Conservation (phyloP, 1,140 invertebrate genomes). For the Venustaconcha ellipsiformis region DNA sequence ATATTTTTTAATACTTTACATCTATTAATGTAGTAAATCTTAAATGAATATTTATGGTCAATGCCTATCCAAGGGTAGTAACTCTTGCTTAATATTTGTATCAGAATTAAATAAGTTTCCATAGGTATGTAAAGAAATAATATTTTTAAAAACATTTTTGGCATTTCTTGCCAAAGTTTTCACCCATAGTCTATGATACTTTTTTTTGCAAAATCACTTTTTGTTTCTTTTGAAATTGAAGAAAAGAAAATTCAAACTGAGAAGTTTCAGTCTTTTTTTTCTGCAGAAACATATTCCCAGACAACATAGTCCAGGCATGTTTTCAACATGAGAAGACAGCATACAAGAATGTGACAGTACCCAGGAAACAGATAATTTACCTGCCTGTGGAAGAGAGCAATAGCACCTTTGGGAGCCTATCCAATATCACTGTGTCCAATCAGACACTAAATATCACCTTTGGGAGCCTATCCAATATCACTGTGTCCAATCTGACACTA, state of each 20-base stretch:
- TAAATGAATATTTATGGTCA: too few relatives aligned
- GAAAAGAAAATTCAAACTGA: background rate
- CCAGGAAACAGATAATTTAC: conserved; percentile 18
- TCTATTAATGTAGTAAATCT: too few relatives aligned
- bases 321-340: conserved; percentile 64
- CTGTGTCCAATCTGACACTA: background rate
- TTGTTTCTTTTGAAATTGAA: background rate
- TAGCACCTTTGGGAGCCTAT: conserved; percentile 9
- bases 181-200: background rate
- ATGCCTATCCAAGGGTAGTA: too few relatives aligned
- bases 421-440: conserved; percentile 8
- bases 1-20: too few relatives aligned
- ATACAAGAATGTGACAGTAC: conserved; percentile 38
- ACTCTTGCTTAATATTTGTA: too few relatives aligned
- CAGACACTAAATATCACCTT: conserved; percentile 12
- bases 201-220: too few relatives aligned
- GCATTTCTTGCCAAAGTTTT: too few relatives aligned
- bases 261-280: conserved; percentile 16
- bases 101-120: too few relatives aligned
- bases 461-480: conserved; percentile 15
- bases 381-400: conserved; percentile 15
- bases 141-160: too few relatives aligned
- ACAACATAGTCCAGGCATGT: conserved; percentile 89
- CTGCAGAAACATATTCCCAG: conserved; percentile 91
- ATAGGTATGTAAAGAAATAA: too few relatives aligned